Conservation (phyloP, 2,797 vertebrate genomes). For the Onychomys arenicola region DNA sequence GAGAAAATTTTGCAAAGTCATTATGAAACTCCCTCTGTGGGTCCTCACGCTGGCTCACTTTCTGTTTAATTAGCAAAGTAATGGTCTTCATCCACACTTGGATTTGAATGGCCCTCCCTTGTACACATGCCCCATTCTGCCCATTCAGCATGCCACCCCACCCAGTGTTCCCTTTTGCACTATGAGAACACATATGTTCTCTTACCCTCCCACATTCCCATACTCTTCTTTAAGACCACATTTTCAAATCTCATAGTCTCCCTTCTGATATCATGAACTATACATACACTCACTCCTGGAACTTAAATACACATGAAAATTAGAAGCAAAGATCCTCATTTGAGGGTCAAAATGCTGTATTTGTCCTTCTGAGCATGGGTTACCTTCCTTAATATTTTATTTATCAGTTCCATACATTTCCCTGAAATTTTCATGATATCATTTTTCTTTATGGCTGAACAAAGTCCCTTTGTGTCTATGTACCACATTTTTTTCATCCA, state of each 20-base stretch:
- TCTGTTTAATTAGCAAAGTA: neutral
- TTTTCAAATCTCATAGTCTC: neutral
- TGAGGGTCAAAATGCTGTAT: neutral
- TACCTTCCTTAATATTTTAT: neutral
- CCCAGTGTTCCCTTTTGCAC: neutral
- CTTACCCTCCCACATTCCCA: neutral
- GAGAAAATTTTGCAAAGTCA: neutral
- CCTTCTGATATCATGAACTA: neutral
- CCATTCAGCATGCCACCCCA: too few relatives aligned
- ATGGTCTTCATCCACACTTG: neutral
- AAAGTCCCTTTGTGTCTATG: neutral
- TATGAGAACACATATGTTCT: neutral
- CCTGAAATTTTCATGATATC: neutral
- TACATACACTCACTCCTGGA: neutral
- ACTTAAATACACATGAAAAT: neutral
- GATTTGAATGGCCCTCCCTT: neutral
- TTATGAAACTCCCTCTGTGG: neutral
- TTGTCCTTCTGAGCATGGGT: neutral
- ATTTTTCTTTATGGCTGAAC: neutral
- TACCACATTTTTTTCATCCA: neutral
- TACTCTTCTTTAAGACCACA: neutral
- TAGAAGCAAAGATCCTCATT: neutral
- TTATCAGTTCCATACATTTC: neutral
- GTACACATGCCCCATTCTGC: neutral
- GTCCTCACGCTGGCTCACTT: neutral